phyloP scores from a whole-genome alignment of 2,888 invertebrate genomes.

The Harpalus rubripes region DNA sequence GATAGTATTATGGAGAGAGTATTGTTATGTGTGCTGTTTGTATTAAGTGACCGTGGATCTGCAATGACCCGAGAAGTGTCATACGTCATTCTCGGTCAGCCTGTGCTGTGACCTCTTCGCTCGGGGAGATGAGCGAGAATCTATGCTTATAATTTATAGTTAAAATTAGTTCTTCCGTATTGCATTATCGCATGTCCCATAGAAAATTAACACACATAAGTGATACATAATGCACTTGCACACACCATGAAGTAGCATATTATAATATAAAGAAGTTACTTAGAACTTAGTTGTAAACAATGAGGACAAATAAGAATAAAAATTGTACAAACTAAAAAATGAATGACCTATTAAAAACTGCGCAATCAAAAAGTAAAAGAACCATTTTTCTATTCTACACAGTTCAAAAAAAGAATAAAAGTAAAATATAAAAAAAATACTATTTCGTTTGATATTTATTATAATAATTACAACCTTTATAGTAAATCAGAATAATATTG shows the following conservation, averaged over 20 bases:
- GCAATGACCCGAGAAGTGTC: slow-evolving; percentile 65
- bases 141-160: not conserved
- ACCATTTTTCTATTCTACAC: too few species aligned
- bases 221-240: slow-evolving; percentile 2
- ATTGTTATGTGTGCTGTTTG: slow-evolving; percentile 59
- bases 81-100: slow-evolving; percentile 53
- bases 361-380: too few species aligned
- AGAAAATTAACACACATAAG: slow-evolving; percentile 4
- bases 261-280: too few species aligned
- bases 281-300: too few species aligned
- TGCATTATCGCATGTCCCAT: not conserved
- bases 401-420: too few species aligned
- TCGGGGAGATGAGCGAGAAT: slow-evolving; percentile 5
- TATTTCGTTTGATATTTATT: too few species aligned
- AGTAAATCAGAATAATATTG: too few species aligned
- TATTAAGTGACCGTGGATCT: slow-evolving; percentile 66
- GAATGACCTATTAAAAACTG: too few species aligned
- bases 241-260: not conserved
- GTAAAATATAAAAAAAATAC: too few species aligned
- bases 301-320: not conserved
- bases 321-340: not conserved
- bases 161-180: slow-evolving; percentile 49
- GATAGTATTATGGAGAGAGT: slow-evolving; percentile 6
- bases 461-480: too few species aligned
- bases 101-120: slow-evolving; percentile 46